Evolutionary conservation across 2,888 invertebrate species (phyloP).

Genomic region (Belgica antarctica): DNA sequence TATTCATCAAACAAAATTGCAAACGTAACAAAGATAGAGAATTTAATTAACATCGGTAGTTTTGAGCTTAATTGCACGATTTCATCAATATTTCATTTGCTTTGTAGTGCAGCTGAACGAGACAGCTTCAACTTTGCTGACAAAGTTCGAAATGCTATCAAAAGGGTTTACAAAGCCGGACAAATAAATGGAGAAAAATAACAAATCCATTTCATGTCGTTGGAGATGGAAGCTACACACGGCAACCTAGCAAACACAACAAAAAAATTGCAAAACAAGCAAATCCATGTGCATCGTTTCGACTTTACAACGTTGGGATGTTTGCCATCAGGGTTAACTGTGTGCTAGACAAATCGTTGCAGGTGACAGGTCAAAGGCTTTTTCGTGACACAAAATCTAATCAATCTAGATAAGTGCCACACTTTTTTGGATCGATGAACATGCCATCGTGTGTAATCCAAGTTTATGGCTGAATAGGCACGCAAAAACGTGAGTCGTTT

Average conservation of each 20-base stretch:
- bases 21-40: not conserved
- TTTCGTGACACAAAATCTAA: too few species aligned
- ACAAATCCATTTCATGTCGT: not conserved
- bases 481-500: too few species aligned
- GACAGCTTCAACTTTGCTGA: not conserved
- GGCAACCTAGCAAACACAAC: not conserved
- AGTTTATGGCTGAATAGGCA: too few species aligned
- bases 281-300: slow-evolving; percentile 1
- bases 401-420: too few species aligned
- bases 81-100: slow-evolving; percentile 42
- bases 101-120: too few species aligned
- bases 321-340: too few species aligned
- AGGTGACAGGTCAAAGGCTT: too few species aligned
- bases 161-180: not conserved
- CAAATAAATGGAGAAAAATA: not conserved
- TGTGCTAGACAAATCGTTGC: too few species aligned
- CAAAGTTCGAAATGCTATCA: not conserved
- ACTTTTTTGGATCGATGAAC: too few species aligned
- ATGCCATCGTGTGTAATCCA: too few species aligned
- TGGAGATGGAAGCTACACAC: too few species aligned
- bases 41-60: not conserved
- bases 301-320: too few species aligned
- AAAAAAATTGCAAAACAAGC: slow-evolving; percentile 3
- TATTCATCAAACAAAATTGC: slow-evolving; percentile 22
- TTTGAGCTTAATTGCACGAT: slow-evolving; percentile 31